Conservation (phyloP, 2,113 vertebrate genomes). For the Phylloscopus trochilus region DNA sequence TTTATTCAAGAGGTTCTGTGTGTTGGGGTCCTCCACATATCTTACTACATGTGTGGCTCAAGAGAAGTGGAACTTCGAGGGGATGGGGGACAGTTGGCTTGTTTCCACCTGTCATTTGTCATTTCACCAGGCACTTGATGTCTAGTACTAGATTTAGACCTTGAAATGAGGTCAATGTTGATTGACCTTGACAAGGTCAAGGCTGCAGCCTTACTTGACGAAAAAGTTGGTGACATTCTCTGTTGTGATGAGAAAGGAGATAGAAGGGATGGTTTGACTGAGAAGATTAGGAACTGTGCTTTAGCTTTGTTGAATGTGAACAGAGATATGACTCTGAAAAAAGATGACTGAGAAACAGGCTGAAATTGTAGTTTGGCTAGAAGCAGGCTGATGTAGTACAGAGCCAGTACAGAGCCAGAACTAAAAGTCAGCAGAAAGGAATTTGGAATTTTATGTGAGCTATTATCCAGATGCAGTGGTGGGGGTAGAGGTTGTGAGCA, state of each 20-base stretch:
- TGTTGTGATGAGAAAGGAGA: neutral
- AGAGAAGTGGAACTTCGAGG: neutral
- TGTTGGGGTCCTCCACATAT: neutral
- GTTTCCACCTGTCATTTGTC: neutral
- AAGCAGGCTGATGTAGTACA: neutral
- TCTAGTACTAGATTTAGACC: neutral
- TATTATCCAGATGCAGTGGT: neutral
- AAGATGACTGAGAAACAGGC: neutral
- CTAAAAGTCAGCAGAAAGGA: neutral
- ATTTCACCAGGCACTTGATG: neutral
- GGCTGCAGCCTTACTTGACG: neutral
- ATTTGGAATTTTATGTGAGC: neutral
- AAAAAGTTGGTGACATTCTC: neutral
- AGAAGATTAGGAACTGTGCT: neutral
- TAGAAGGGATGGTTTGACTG: neutral
- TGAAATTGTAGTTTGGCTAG: neutral
- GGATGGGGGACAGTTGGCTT: neutral
- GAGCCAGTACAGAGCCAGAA: neutral
- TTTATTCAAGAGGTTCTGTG: neutral
- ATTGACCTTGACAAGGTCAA: neutral
- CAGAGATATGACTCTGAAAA: neutral
- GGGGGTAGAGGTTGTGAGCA: neutral
- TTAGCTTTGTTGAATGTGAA: neutral
- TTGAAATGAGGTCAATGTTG: neutral
- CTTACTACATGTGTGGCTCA: neutral